A percentile compares a stretch with the other conserved stretches of the same genome.
Conservation (phyloP, 2,797 vertebrate genomes). For the Pseudochirops cupreus region DNA sequence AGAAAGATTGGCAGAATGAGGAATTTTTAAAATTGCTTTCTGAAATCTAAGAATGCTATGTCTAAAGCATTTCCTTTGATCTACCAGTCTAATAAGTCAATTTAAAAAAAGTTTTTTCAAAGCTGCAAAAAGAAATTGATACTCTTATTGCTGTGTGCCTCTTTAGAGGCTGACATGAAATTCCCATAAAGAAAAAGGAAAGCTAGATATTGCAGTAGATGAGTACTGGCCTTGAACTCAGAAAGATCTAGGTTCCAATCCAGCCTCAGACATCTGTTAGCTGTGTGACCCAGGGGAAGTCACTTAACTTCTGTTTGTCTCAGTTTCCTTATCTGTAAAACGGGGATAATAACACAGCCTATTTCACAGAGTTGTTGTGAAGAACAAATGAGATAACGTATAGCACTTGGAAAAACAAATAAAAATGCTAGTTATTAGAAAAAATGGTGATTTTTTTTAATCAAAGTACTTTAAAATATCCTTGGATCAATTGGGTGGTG, state of each 20-base stretch:
- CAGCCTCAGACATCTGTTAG: background rate
- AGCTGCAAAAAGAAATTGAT: background rate
- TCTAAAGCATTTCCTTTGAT: background rate
- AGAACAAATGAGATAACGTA: background rate
- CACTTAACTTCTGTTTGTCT: background rate
- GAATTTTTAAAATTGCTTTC: background rate
- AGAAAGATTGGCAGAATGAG: background rate
- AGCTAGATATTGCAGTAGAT: background rate
- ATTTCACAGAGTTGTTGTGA: background rate
- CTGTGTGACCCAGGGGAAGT: background rate
- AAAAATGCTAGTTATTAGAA: background rate
- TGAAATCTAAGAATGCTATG: background rate
- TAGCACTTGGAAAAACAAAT: background rate
- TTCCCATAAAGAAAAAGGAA: background rate
- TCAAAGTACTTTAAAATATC: background rate
- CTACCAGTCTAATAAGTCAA: background rate
- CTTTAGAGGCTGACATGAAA: background rate
- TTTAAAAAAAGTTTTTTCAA: background rate
- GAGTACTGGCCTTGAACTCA: background rate
- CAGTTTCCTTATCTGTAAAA: background rate
- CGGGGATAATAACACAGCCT: background rate
- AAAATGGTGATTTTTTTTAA: background rate
- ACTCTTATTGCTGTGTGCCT: background rate
- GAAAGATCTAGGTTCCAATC: background rate
- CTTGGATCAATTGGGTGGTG: background rate